Evolutionary conservation across 2,888 invertebrate genomes (phyloP), one percentile per base, ranked within the genome.

Genomic region (Toxonevra muliebris): DNA sequence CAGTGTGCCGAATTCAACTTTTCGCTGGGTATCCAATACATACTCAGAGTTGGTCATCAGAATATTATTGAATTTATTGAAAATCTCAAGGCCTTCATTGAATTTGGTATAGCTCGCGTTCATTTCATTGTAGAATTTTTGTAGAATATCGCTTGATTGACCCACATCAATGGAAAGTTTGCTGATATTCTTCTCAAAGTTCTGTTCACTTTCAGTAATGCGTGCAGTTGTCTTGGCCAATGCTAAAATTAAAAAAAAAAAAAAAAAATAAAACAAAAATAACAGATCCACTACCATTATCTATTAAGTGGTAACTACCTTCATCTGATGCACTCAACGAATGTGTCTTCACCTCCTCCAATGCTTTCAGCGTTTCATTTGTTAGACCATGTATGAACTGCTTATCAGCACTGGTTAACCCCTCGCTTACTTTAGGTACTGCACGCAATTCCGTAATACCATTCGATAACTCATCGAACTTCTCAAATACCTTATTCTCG

Each of bases 41-140:
- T 92, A 91, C 85, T 95, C 95, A 0, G 94, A 93, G 54, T 93
- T 95, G 79, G 93, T 91, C 60, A 93, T 87, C 84, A 95, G 88
- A 2, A 95, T 90, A 73, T 91, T 89, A 79, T 94, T 94, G 68
- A 92, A 90, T 80, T 92, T 93, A 2, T 89, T 87, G 62, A 95
- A 86, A 0, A 79, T 76, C 53, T 82, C 81, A 69, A 89, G 87
- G 79, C 90, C 90, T 43, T 82, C 86, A 59, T 86, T 86, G 54
- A 91, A 78, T 10, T 87, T 84, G 58, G 87, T 87, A 73, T 88
- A 89, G 74, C 87, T 88, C 60, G 86, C 84, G 52, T 87, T 86
- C 72, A 89, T 86, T 75, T 88, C 87, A 57, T 82, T 82, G 77
- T 87, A 89, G 69, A 88, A 88, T 68, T 85, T 87, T 75, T 88